These are phyloP conservation scores for Heliconius sara DNA, from an alignment of 2,888 invertebrate species.

Conservation along the genomic window DNA sequence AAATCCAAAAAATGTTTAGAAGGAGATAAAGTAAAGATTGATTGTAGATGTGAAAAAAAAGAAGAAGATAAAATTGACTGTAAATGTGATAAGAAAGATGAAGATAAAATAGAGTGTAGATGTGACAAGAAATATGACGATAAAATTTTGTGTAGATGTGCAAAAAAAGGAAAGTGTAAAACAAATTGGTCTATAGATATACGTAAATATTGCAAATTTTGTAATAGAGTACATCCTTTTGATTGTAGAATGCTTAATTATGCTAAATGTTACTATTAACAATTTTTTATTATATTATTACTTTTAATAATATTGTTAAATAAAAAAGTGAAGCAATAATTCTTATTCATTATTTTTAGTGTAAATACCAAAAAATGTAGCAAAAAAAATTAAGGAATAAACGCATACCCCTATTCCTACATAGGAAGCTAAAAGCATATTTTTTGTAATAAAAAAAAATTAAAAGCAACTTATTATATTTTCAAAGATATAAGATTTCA, in stretches of 20 bases:
- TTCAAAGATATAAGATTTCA: too few relatives aligned
- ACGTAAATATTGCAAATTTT: conserved; percentile 37
- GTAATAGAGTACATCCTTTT: conserved; percentile 32
- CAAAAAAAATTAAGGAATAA: too few relatives aligned
- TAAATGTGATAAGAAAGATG: not conserved
- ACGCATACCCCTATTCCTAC: too few relatives aligned
- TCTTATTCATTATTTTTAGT: not conserved
- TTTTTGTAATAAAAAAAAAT: not conserved
- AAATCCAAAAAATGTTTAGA: not conserved
- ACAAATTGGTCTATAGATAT: conserved; percentile 26
- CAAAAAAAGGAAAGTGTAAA: conserved; percentile 27
- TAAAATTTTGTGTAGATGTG: conserved; percentile 32
- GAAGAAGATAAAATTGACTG: not conserved
- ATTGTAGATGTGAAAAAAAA: not conserved
- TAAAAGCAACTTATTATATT: not conserved
- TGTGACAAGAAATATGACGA: conserved; percentile 26
- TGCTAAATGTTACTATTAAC: conserved; percentile 35
- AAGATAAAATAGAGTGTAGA: conserved; percentile 22
- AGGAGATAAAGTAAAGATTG: not conserved
- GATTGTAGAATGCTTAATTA: conserved; percentile 32
- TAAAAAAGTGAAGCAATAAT: not conserved
- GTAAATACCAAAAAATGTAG: not conserved
- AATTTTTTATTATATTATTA: not conserved
- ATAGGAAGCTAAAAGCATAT: not conserved
- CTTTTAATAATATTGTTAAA: not conserved